Base-by-base conservation (phyloP, 2,113 vertebrate genomes). In the Muntiacus muntjak region DNA sequence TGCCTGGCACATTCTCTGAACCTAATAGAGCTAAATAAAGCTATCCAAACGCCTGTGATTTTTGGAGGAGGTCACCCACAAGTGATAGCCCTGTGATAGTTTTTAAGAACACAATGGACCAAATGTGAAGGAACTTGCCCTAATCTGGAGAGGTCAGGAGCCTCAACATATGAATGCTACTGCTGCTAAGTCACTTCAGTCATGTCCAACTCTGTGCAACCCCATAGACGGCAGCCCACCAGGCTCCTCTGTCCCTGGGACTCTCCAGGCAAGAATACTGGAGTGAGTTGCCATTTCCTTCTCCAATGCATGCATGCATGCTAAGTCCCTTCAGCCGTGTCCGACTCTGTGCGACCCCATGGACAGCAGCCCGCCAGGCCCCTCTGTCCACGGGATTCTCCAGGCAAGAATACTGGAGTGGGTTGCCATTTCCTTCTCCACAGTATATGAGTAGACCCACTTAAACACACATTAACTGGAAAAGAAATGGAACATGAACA, bases 1-100 rank as follows among this genome's bases (percentile, higher is more conserved):
- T 97, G 91, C 95, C 95, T 92, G 58, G 52, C 91, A 5, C 2
- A 71, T 83, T 98, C 97, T 98, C 90, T 91, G 82, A 95, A 95
- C 85, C 92, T 97, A 86, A 95, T 78, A 85, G 88, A 94, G 60
- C 96, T 96, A 97, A 95, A 67, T 96, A 11, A 58, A 98, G 95
- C 82, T 30, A 60, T 76, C 62, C 84, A 91, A 86, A 81, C 7
- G 13, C 50, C 81, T 36, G 14, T 84, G 83, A 97, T 81, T 95
- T 97, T 91, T 83, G 84, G 93, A 97, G 93, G 89, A 87, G 91
- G 86, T 93, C 88, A 78, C 62, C 83, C 40, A 40, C 36, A 57
- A 88, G 87, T 10, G 78, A 82, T 17, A 71, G 54, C 9, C 2
- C 0, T 62, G 86, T 7, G 89, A 40, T 0, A 0, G 25, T 88